Conservation (phyloP, 2,888 invertebrate species). For the Venustoraphidia nigricollis region DNA sequence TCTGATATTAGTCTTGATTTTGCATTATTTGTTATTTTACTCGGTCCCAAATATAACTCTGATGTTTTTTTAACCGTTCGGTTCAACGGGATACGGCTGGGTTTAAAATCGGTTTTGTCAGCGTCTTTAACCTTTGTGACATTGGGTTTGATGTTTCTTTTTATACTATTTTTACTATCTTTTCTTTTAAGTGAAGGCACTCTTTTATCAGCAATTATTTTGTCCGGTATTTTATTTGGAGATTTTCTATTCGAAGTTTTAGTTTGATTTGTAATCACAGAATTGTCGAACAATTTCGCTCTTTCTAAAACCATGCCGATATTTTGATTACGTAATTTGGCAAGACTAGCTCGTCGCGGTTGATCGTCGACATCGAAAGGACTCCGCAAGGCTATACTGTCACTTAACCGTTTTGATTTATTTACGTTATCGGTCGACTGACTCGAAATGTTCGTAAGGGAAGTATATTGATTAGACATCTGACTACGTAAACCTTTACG, state of each 20-base stretch:
- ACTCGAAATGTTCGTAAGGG: conserved; percentile 1
- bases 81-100: neutral
- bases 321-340: conserved; percentile 54
- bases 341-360: conserved; percentile 54
- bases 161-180: neutral
- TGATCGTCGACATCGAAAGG: conserved; percentile 19
- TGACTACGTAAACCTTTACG: conserved; percentile 5
- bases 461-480: too few relatives aligned
- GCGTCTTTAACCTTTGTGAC: neutral
- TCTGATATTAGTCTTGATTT: neutral
- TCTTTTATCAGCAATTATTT: neutral
- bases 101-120: neutral
- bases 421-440: conserved; percentile 2
- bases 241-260: conserved; percentile 16
- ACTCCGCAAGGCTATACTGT: conserved; percentile 1
- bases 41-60: neutral
- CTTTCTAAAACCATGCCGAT: conserved; percentile 69
- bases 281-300: conserved; percentile 54
- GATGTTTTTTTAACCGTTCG: neutral
- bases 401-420: conserved; percentile 5
- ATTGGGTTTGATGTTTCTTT: neutral
- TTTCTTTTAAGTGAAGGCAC: neutral
- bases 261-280: too few relatives aligned
- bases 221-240: neutral
- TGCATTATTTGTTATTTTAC: conserved; percentile 5